Evolutionary conservation across 30 jellyfish, hydroid and myxozoan genomes (phyloP).

Genomic region (Mastigias papua): DNA sequence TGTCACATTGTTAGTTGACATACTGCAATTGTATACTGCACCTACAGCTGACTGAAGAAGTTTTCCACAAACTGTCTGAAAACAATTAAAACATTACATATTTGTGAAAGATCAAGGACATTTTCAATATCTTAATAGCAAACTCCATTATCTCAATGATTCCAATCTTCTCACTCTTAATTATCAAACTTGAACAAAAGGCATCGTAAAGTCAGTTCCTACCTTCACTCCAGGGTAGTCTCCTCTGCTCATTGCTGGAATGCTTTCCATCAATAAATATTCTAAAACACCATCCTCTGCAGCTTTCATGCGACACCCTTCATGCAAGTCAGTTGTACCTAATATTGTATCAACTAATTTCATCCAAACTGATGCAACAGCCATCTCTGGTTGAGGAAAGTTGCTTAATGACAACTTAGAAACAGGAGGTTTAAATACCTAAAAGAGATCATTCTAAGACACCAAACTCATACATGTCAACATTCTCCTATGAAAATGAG

Average conservation of each 20-base stretch:
- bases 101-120: too few relatives aligned
- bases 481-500: too few relatives aligned
- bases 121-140: too few relatives aligned
- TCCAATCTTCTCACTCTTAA: too few relatives aligned
- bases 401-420: conserved; percentile 5
- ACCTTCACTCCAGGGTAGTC: conserved; percentile 28
- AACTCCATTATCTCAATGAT: too few relatives aligned
- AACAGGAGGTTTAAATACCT: conserved; percentile 44
- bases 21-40: conserved; percentile 53
- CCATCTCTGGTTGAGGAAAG: conserved; percentile 45
- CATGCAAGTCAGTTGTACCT: conserved; percentile 56
- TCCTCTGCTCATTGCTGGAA: conserved; percentile 53
- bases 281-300: conserved; percentile 57
- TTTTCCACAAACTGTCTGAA: conserved; percentile 52
- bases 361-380: conserved; percentile 48
- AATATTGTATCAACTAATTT: conserved; percentile 27
- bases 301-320: conserved; percentile 39
- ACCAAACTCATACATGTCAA: too few relatives aligned
- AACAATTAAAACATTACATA: too few relatives aligned
- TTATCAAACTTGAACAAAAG: too few relatives aligned
- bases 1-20: conserved; percentile 22
- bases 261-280: conserved; percentile 25
- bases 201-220: too few relatives aligned
- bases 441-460: too few relatives aligned
- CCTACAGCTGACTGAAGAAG: conserved; percentile 8